Conservation (phyloP, 1,140 invertebrate genomes). For the Phymorhynchus buccinoides region DNA sequence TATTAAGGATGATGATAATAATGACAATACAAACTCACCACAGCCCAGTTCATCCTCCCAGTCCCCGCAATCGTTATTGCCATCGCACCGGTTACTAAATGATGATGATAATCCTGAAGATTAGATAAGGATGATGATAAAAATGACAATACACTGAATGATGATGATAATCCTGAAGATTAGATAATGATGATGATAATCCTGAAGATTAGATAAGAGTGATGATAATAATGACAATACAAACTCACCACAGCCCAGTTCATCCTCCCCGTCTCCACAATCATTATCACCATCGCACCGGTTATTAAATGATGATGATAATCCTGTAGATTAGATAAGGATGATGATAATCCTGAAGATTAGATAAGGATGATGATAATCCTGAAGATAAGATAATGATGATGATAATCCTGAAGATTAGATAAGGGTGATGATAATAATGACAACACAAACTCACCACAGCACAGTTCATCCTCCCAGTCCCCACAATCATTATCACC, state of each 20-base stretch:
- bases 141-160: not conserved
- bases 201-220: too few relatives aligned
- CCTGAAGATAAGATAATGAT: too few relatives aligned
- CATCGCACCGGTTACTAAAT: constrained; percentile 61
- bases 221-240: not conserved
- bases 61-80: constrained; percentile 69
- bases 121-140: not conserved
- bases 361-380: not conserved
- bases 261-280: constrained; percentile 71
- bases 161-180: not conserved
- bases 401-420: too few relatives aligned
- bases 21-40: constrained; percentile 55
- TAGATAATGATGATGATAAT: not conserved
- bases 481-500: constrained; percentile 69
- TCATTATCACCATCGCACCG: constrained; percentile 70
- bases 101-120: too few relatives aligned
- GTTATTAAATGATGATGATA: too few relatives aligned
- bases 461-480: constrained; percentile 70
- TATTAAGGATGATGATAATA: not conserved
- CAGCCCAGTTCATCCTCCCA: constrained; percentile 70
- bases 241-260: constrained; percentile 67
- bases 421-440: not conserved
- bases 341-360: too few relatives aligned
- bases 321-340: too few relatives aligned
- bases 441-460: too few relatives aligned